Evolutionary conservation across 2,888 invertebrate genomes (phyloP), one percentile per base, ranked within the genome.

Genomic region (Eupithecia pulchellata): DNA sequence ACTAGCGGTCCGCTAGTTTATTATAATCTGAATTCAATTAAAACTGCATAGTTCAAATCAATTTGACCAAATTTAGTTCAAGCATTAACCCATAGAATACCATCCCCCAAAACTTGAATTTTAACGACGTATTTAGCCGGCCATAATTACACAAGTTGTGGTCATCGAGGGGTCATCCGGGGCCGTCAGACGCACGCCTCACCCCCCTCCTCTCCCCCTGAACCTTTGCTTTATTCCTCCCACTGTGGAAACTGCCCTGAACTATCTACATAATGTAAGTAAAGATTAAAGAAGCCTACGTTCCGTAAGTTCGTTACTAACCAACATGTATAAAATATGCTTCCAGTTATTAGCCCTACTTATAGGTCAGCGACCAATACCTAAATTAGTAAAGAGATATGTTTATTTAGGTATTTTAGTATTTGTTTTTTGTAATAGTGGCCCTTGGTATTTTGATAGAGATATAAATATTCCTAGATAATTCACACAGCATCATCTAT

Each of bases 121-220:
- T 68, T 60, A 69, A 72, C 64, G 68, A 71, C 68, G 25, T 62
- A 69, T 47, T 68, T 58, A 65, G 25, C 63, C 30, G 61, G 63
- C 47, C 68, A 61, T 78, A 77, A 82, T 83, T 83, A 81, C 80
- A 80, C 80, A 82, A 85, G 82, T 82, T 80, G 79, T 77, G 84
- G 84, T 82, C 82, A 83, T 75, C 72, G 39, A 71, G 25, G 76
- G 84, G 84, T 82, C 82, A 82, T 74, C 72, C 34, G 72, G 27
- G 27, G 79, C 81, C 85, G 89, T 87, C 89, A 89, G 77, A 64
- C 79, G 82, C 89, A 86, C 80, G 77, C 80, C 76, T n/a, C 9
- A 17, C 0, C 17, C 58, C n/a, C 58, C 20, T 29, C 17, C 34
- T 36, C 20, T n/a, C 20, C 52, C 52, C 25, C 20, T 11, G 4